Conservation (phyloP, 2,888 invertebrate species). For the Tetropium fuscum region DNA sequence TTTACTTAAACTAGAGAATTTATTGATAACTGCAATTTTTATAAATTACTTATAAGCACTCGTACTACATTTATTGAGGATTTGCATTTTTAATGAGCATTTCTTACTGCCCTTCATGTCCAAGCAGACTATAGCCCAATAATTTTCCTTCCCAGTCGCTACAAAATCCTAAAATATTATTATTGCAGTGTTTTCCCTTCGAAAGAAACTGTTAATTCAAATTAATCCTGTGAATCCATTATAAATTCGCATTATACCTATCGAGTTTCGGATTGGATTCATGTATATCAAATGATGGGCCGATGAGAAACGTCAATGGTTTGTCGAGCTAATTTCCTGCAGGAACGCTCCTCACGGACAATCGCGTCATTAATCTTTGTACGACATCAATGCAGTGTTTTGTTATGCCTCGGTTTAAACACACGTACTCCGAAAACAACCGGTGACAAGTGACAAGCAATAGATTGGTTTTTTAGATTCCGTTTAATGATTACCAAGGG, state of each 20-base stretch:
- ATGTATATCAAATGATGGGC: conserved; percentile 11
- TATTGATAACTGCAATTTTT: no score
- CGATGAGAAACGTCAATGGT: conserved; percentile 37
- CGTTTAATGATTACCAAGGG: conserved; percentile 51
- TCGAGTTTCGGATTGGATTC: conserved; percentile 5
- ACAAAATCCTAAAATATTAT: no score
- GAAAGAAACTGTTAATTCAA: not conserved
- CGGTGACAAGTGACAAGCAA: conserved; percentile 63
- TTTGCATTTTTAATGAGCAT: no score
- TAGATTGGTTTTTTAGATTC: conserved; percentile 63
- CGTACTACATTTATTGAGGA: no score
- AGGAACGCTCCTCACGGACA: conserved; percentile 53
- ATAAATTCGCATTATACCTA: not conserved
- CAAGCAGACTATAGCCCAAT: no score
- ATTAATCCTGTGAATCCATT: not conserved
- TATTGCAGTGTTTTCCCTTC: no score
- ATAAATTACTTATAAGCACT: no score
- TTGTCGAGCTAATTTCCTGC: conserved; percentile 49
- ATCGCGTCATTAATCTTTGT: conserved; percentile 63
- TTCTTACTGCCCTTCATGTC: no score
- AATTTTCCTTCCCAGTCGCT: no score
- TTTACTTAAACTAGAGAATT: no score
- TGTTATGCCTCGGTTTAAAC: conserved; percentile 58
- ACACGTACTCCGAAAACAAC: conserved; percentile 59
- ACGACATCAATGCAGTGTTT: conserved; percentile 61